phyloP scores from a whole-genome alignment of 2,888 invertebrate species.

The Neoaliturus tenellus region DNA sequence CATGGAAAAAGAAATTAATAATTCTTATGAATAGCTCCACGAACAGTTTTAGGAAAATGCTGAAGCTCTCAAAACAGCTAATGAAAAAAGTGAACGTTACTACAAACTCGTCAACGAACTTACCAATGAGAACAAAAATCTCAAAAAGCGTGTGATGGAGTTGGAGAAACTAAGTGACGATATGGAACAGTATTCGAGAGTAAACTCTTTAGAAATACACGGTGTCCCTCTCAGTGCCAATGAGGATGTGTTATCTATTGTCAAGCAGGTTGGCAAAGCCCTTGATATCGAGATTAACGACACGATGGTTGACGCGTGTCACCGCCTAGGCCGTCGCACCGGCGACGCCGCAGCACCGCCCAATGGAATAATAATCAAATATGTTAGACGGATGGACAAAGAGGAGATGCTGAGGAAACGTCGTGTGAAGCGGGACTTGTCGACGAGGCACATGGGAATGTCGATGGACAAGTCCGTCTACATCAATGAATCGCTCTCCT shows the following conservation, averaged over 20 bases:
- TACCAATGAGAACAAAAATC: not conserved
- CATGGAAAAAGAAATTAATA: not conserved
- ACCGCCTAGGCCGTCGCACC: not conserved
- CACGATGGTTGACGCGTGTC: conserved; percentile 33
- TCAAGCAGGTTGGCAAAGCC: not conserved
- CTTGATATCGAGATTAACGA: not conserved
- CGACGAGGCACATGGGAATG: not conserved
- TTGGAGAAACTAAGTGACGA: conserved; percentile 17
- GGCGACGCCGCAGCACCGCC: not conserved
- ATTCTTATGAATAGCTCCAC: not conserved
- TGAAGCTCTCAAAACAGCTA: not conserved
- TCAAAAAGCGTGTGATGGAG: not conserved
- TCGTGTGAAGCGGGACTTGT: not conserved
- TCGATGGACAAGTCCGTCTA: conserved; percentile 2
- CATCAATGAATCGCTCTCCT: conserved; percentile 35
- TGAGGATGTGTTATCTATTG: not conserved
- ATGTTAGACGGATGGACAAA: not conserved
- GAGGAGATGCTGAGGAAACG: not conserved
- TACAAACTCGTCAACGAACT: not conserved
- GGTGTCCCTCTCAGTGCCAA: not conserved
- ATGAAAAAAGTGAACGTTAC: not conserved
- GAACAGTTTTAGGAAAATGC: not conserved
- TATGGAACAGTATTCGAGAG: conserved; percentile 28
- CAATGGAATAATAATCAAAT: conserved; percentile 8
- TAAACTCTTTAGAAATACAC: conserved; percentile 24